Evolutionary conservation across 1,140 invertebrate genomes (phyloP).

Genomic region (Pseudomyrmex concolor): DNA sequence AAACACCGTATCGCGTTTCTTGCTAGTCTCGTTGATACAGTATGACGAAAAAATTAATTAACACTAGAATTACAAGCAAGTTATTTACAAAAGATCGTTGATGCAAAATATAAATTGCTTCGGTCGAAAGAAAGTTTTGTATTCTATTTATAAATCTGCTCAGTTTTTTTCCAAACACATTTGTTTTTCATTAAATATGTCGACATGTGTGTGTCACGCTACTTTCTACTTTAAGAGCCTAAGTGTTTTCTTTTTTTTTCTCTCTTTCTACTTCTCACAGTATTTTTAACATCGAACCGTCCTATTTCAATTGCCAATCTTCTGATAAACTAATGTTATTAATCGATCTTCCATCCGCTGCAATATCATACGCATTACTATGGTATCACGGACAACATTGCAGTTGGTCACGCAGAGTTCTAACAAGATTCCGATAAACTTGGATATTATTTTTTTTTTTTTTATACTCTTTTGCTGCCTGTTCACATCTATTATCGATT

Average conservation of each 20-base stretch:
- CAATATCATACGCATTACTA: constrained; percentile 26
- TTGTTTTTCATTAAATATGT: too few relatives aligned
- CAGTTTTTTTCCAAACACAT: too few relatives aligned
- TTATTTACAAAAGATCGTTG: too few relatives aligned
- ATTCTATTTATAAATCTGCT: too few relatives aligned
- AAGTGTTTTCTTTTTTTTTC: neutral
- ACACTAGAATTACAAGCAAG: too few relatives aligned
- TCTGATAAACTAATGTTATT: neutral
- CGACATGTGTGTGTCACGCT: neutral
- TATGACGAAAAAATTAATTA: constrained; percentile 14
- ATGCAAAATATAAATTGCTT: too few relatives aligned
- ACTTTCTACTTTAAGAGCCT: neutral
- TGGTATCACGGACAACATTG: constrained; percentile 27
- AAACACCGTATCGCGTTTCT: neutral
- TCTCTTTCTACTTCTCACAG: neutral
- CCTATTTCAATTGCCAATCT: constrained; percentile 21
- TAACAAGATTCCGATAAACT: constrained; percentile 1
- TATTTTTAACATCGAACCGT: neutral
- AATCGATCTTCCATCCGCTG: constrained; percentile 40
- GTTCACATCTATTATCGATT: constrained; percentile 13
- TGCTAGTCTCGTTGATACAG: too few relatives aligned
- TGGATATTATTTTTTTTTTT: neutral
- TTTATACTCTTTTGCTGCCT: neutral
- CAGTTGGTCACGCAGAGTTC: constrained; percentile 39
- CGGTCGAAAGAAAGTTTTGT: too few relatives aligned